Percentiles rank a stretch among this genome's conserved stretches.
phyloP scores from a whole-genome alignment of 2,113 vertebrate genomes.

The Trochalopteron elliotii region DNA sequence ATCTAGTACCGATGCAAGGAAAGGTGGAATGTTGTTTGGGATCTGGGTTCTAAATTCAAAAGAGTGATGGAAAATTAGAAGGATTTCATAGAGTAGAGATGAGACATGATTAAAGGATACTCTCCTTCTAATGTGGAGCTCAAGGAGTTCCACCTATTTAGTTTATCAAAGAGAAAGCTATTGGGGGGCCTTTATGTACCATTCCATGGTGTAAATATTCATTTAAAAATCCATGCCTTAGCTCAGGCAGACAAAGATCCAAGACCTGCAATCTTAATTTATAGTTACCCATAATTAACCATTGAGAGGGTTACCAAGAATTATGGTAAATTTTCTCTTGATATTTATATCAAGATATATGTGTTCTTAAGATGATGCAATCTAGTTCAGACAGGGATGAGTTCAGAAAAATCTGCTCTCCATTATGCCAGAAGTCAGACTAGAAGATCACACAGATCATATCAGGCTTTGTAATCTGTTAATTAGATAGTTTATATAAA shows the following conservation, averaged over 20 bases:
- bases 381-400: background rate
- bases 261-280: background rate
- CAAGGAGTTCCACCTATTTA: background rate
- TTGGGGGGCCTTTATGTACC: background rate
- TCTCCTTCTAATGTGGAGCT: background rate
- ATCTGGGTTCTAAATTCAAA: background rate
- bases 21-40: background rate
- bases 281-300: background rate
- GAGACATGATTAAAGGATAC: background rate
- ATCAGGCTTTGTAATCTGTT: conserved; percentile 1
- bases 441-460: background rate
- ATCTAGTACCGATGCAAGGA: background rate
- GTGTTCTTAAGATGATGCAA: background rate
- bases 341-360: background rate
- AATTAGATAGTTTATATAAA: conserved; percentile 18
- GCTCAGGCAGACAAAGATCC: background rate
- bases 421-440: background rate
- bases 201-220: background rate
- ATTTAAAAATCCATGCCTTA: background rate
- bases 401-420: background rate
- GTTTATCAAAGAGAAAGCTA: conserved; percentile 10
- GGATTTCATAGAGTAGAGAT: background rate
- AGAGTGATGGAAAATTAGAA: background rate
- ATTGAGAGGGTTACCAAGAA: background rate
- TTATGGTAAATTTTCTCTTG: background rate